Evolutionary conservation across 1,140 invertebrate genomes (phyloP), one percentile per base, ranked within the genome.

Genomic region (Zaprionus tsacasi): DNA sequence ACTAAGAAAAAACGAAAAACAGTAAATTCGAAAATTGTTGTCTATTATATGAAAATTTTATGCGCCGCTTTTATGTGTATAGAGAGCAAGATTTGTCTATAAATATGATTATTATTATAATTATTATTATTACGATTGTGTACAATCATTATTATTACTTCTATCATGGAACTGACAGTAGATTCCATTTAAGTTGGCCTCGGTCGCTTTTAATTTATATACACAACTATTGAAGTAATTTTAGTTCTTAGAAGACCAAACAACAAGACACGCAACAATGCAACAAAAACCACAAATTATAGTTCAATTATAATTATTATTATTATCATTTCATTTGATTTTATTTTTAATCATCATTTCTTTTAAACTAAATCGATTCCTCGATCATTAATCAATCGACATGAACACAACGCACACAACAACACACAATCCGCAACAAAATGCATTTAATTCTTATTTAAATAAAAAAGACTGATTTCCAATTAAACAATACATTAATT

Each of bases 401-500:
- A 35, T 68, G 33, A 78, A 71, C 64, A 55, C 71, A 64, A 27
- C 78, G 57, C 78, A 81, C 54, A 66, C 68, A 52, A 74, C 58
- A 50, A 74, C 40, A 64, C 21, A 21, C 21, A 21, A 21, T 21
- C 21, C 21, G 59, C 73, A 85, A 65, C 59, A 65, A 71, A 88
- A 80, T 81, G 85, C 85, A 89, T 89, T 89, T 89, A 89, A 89
- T 79, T 89, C 79, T 89, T 89, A 89, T 89, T 89, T 89, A 89
- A 76, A 89, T 89, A 83, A 88, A 89, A 89, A 89, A 89, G 86
- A 89, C 86, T 89, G 86, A 89, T 89, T 89, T 89, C 85, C 85
- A 89, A 89, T 89, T 90, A 89, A 89, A 82, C 79, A 89, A 89
- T 85, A 89, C 71, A 88, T 88, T 88, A 82, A 87, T 86, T 87